Conservation (phyloP, 2,113 vertebrate genomes). For the Pangasianodon hypophthalmus region DNA sequence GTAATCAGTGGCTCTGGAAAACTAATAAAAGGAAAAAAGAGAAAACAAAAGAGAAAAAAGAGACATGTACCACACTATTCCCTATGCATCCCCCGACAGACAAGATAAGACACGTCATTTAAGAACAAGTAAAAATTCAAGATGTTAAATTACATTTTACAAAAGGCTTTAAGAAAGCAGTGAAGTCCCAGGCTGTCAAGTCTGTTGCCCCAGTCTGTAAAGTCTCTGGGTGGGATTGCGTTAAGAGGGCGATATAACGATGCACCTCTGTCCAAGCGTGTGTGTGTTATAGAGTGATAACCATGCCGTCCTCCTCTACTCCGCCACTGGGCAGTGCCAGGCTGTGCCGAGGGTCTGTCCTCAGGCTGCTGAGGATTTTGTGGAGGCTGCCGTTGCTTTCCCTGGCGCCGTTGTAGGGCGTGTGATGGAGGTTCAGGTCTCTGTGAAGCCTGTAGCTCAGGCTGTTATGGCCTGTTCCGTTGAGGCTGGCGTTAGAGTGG, state of each 20-base stretch:
- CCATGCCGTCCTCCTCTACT: conserved; percentile 94
- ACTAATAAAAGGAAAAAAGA: conserved; percentile 31
- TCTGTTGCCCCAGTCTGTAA: conserved; percentile 48
- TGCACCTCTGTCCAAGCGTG: background rate
- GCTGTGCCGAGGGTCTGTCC: conserved; percentile 91
- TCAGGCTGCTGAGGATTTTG: conserved; percentile 90
- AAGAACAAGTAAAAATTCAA: conserved; percentile 47
- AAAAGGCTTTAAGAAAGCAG: conserved; percentile 53
- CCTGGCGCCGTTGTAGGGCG: conserved; percentile 71
- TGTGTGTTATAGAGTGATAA: conserved; percentile 89
- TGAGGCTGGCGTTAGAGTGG: conserved; percentile 83
- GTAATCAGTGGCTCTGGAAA: conserved; percentile 43
- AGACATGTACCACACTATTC: conserved; percentile 29
- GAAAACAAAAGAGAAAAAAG: conserved; percentile 27
- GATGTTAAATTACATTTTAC: conserved; percentile 56
- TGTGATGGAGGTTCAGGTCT: conserved; percentile 76
- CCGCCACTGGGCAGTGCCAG: conserved; percentile 89
- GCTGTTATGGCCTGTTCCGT: conserved; percentile 72
- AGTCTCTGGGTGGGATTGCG: conserved; percentile 77
- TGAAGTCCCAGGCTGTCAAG: conserved; percentile 54
- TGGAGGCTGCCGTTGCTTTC: conserved; percentile 90
- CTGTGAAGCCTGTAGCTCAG: conserved; percentile 78
- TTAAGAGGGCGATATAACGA: background rate
- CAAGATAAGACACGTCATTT: conserved; percentile 18
- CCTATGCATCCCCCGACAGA: conserved; percentile 18